A percentile compares a stretch with the other conserved stretches of the same genome.
Conservation (phyloP, 1,140 invertebrate species). For the Pogonomyrmex californicus region DNA sequence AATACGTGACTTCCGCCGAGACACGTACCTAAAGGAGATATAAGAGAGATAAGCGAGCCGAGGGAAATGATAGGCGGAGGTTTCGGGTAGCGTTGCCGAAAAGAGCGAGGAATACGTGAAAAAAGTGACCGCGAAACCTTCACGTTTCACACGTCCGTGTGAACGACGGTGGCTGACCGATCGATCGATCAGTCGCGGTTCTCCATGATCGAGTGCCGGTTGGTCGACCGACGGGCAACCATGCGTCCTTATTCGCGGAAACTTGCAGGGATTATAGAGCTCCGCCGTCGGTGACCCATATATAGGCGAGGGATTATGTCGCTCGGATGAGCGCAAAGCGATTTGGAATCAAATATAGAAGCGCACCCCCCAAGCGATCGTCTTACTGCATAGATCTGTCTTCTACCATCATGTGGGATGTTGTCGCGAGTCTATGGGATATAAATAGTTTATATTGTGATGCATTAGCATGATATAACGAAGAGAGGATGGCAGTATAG, state of each 20-base stretch:
- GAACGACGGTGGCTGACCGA: constrained; percentile 20
- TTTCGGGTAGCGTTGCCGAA: neutral
- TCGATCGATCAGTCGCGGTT: constrained; percentile 51
- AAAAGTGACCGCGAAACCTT: neutral
- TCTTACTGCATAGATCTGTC: constrained; percentile 9
- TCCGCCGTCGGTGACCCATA: constrained; percentile 22
- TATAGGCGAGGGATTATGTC: constrained; percentile 60
- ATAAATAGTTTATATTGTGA: constrained; percentile 24
- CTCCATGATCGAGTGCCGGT: neutral
- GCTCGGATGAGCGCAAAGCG: constrained; percentile 64
- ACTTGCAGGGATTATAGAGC: constrained; percentile 61
- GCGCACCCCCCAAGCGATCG: neutral
- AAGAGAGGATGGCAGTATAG: neutral
- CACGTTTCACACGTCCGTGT: neutral
- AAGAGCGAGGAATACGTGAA: constrained; percentile 11
- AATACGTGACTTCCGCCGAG: constrained; percentile 23
- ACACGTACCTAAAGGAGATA: neutral
- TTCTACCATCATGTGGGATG: neutral
- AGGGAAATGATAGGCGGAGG: constrained; percentile 1
- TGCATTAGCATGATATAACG: neutral
- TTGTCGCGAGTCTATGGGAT: neutral
- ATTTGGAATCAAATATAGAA: constrained; percentile 75
- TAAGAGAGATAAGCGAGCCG: constrained; percentile 4
- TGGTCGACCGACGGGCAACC: constrained; percentile 10
- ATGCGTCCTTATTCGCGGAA: constrained; percentile 34